phyloP scores from a whole-genome alignment of 2,113 vertebrate species.

The Paratilapia polleni region DNA sequence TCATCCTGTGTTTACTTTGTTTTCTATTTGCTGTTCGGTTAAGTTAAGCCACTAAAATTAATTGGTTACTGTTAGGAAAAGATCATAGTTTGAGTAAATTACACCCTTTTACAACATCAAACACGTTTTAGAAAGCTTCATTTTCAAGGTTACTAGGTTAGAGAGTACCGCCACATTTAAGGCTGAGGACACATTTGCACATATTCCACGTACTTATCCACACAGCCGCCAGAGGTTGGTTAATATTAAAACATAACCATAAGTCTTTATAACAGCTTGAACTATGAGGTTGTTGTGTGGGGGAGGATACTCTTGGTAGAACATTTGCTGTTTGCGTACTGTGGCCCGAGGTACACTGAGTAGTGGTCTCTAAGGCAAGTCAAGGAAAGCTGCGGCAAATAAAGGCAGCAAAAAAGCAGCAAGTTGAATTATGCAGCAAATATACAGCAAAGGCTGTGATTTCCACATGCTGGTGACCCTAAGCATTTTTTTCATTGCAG shows the following conservation, averaged over 20 bases:
- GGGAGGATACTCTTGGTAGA: conserved; percentile 1
- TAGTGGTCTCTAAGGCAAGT: neutral
- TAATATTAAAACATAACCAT: conserved; percentile 2
- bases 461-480: conserved; percentile 17
- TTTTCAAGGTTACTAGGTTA: neutral
- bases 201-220: neutral
- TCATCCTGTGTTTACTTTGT: neutral
- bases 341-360: neutral
- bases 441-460: neutral
- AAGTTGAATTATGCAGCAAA: neutral
- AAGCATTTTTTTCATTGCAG: neutral
- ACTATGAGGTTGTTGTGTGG: neutral
- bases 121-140: neutral
- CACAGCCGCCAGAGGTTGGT: neutral
- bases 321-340: neutral
- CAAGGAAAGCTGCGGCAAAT: neutral
- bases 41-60: neutral
- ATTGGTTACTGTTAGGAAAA: neutral
- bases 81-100: neutral
- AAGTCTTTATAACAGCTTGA: neutral
- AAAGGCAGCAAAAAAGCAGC: neutral
- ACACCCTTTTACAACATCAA: neutral
- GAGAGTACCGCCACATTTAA: neutral
- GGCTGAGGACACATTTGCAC: neutral
- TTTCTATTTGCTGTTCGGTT: neutral